Evolutionary conservation across 2,888 invertebrate genomes (phyloP).

Genomic region (Lissonota sp.): DNA sequence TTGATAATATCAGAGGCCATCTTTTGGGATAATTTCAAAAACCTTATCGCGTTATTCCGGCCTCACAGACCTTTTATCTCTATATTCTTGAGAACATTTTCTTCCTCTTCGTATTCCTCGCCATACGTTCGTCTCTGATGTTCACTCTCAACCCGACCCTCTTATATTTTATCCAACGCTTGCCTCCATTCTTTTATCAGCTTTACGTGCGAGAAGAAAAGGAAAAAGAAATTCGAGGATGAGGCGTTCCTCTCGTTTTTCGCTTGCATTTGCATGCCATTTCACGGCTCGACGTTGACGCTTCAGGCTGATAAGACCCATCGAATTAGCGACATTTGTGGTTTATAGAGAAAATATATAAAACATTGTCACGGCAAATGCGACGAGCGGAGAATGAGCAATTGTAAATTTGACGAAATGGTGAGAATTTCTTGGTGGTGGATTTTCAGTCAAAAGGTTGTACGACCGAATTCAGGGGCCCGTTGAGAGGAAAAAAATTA

Average conservation of each 20-base stretch:
- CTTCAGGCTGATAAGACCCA: not conserved
- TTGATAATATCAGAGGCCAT: too few relatives aligned
- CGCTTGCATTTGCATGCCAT: not conserved
- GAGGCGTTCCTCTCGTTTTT: too few relatives aligned
- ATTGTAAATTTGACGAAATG: not conserved
- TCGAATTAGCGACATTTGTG: too few relatives aligned
- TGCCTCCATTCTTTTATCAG: conserved; percentile 7
- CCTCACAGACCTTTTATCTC: conserved; percentile 20
- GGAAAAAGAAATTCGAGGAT: not conserved
- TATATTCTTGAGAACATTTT: conserved; percentile 26
- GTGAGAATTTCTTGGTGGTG: not conserved
- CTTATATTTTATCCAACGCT: conserved; percentile 23
- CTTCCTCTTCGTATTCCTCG: not conserved
- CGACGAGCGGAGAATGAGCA: too few relatives aligned
- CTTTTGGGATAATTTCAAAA: too few relatives aligned
- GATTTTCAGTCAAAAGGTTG: not conserved
- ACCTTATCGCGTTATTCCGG: not conserved
- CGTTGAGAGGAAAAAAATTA: not conserved
- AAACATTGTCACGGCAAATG: too few relatives aligned
- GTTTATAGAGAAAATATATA: too few relatives aligned
- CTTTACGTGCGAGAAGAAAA: not conserved
- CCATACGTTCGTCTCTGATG: not conserved
- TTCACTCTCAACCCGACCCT: not conserved
- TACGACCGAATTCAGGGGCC: not conserved
- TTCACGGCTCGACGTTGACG: not conserved